Conservation (phyloP, 2,113 vertebrate species). For the Dicrurus megarhynchus region DNA sequence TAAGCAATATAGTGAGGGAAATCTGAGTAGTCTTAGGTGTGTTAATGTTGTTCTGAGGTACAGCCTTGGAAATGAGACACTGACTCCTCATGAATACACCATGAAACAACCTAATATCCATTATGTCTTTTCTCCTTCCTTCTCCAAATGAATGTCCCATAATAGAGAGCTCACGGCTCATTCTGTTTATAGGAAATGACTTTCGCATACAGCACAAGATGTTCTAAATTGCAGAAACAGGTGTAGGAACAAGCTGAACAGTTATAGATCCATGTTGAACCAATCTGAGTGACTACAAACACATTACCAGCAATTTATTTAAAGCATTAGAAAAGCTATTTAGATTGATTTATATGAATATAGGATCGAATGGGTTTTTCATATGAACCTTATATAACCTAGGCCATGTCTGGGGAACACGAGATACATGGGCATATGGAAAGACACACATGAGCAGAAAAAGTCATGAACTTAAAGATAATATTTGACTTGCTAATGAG, state of each 20-base stretch:
- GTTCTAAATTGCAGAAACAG: slow-evolving; percentile 24
- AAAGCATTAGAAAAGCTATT: not conserved
- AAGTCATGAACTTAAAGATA: not conserved
- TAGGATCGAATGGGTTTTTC: not conserved
- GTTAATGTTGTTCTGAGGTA: not conserved
- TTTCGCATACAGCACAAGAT: not conserved
- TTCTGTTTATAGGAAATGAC: slow-evolving; percentile 18
- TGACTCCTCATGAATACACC: slow-evolving; percentile 8
- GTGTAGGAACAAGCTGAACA: not conserved
- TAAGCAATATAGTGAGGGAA: not conserved
- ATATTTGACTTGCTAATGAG: not conserved
- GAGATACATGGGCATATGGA: not conserved
- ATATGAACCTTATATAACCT: not conserved
- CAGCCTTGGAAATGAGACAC: not conserved
- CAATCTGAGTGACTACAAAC: not conserved
- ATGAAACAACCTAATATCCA: not conserved
- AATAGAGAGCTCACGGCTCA: not conserved
- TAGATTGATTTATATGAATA: not conserved
- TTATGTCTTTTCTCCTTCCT: not conserved
- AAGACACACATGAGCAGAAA: not conserved
- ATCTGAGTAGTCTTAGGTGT: not conserved
- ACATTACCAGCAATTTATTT: not conserved
- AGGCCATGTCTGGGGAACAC: not conserved
- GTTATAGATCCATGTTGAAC: not conserved
- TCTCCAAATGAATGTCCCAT: not conserved